Evolutionary conservation across 23 tunicate species (phyloP).

Genomic region (Phallusia fumigata): DNA sequence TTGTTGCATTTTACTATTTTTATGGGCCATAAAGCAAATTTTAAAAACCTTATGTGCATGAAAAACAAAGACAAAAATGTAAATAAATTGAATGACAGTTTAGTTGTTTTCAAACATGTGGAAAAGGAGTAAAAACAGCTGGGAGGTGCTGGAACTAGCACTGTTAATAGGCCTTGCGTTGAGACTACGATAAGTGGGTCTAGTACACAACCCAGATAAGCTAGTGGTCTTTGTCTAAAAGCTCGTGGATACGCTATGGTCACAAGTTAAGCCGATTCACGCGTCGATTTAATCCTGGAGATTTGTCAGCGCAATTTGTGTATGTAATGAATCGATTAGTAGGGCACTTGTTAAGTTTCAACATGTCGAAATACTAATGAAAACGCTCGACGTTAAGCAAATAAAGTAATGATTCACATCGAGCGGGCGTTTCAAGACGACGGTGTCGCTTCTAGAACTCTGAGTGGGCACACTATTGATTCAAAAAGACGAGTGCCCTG

Average conservation of each 20-base stretch:
- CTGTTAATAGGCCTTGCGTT: too few species aligned
- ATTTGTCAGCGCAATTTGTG: conserved; percentile 2
- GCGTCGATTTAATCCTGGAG: not conserved
- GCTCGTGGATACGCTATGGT: not conserved
- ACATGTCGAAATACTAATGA: not conserved
- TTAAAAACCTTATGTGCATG: too few species aligned
- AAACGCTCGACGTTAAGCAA: not conserved
- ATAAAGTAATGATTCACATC: conserved; percentile 4
- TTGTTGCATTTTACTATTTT: too few species aligned
- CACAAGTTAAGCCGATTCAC: conserved; percentile 11
- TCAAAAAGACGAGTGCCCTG: conserved; percentile 1
- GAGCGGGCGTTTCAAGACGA: not conserved
- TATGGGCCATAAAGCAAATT: too few species aligned
- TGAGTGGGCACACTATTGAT: conserved; percentile 9
- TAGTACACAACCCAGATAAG: not conserved
- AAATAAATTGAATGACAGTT: too few species aligned
- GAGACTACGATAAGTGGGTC: not conserved
- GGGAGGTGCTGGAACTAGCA: not conserved
- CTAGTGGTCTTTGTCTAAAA: not conserved
- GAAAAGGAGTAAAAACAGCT: not conserved
- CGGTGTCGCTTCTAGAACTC: not conserved
- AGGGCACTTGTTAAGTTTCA: not conserved
- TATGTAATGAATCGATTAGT: not conserved
- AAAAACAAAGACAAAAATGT: too few species aligned
- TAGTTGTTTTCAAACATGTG: not conserved